Evolutionary conservation across 2,113 vertebrate species (phyloP).

Genomic region (Cariama cristata): DNA sequence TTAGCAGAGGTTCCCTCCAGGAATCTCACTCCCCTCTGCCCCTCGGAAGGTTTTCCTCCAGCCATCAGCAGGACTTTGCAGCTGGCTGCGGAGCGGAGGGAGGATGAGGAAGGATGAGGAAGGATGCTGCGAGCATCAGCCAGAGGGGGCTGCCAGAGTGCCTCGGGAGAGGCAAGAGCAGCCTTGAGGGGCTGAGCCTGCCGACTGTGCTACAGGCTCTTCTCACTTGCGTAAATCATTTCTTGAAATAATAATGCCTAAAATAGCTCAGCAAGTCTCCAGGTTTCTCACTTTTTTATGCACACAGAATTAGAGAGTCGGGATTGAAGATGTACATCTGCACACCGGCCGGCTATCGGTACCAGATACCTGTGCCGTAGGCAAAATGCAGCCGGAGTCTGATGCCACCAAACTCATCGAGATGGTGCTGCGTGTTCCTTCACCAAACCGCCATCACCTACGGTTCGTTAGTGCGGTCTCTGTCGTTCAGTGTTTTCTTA

Average conservation of each 20-base stretch:
- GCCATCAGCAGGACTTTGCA: background rate
- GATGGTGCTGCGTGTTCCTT: background rate
- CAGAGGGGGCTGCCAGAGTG: slow-evolving; percentile 64
- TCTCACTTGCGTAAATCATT: slow-evolving; percentile 68
- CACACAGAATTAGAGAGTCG: background rate
- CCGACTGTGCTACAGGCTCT: slow-evolving; percentile 64
- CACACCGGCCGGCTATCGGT: background rate
- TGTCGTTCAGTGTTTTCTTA: background rate
- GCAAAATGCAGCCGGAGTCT: background rate
- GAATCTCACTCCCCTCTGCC: background rate
- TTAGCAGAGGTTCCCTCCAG: background rate
- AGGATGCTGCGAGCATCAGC: slow-evolving; percentile 52
- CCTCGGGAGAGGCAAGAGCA: background rate
- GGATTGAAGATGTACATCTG: background rate
- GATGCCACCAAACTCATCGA: background rate
- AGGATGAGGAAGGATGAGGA: background rate
- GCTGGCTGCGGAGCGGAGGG: background rate
- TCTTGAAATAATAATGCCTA: slow-evolving; percentile 65
- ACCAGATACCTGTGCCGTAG: background rate
- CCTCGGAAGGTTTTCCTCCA: background rate
- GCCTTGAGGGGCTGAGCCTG: slow-evolving; percentile 27
- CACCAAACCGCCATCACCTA: background rate
- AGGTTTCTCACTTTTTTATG: slow-evolving; percentile 16
- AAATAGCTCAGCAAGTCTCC: slow-evolving; percentile 55
- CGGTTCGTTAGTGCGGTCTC: background rate